These are phyloP conservation scores for Syncerus caffer DNA, from an alignment of 2,797 vertebrate genomes.

Conservation along the genomic window DNA sequence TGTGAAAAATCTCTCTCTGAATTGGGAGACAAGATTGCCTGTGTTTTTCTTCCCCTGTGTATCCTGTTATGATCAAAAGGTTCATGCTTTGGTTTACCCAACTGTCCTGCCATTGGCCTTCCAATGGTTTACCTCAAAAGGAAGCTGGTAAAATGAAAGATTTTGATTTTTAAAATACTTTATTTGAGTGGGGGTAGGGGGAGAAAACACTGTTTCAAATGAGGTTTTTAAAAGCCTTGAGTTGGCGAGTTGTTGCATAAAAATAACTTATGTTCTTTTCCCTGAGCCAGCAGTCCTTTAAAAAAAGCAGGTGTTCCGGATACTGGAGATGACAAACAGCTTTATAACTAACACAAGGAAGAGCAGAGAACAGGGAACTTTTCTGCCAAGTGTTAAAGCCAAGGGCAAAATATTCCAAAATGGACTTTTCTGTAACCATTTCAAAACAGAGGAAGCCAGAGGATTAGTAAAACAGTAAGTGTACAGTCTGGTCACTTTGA, in stretches of 20 bases:
- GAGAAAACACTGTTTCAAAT: conserved; percentile 6
- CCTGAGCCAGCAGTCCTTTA: conserved; percentile 61
- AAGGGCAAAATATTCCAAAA: conserved; percentile 59
- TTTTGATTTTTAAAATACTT: conserved; percentile 55
- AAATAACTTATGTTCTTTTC: conserved; percentile 65
- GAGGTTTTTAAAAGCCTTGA: background rate
- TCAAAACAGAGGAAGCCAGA: conserved; percentile 41
- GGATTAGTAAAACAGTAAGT: conserved; percentile 30
- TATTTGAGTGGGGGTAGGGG: conserved; percentile 13
- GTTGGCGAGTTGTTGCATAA: conserved; percentile 60
- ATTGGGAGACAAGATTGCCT: conserved; percentile 49
- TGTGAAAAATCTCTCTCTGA: background rate
- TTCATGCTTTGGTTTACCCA: conserved; percentile 53
- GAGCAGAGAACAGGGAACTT: conserved; percentile 48
- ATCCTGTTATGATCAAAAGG: conserved; percentile 3
- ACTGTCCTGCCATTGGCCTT: conserved; percentile 22
- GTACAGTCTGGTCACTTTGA: conserved; percentile 40
- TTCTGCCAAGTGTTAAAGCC: conserved; percentile 54
- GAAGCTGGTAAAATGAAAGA: conserved; percentile 41
- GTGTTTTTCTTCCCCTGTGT: background rate
- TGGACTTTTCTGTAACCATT: conserved; percentile 9
- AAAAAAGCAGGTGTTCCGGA: conserved; percentile 67
- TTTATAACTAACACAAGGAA: conserved; percentile 69
- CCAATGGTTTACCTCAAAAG: conserved; percentile 62
- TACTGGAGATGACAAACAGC: conserved; percentile 66